Evolutionary conservation across 2,888 invertebrate species (phyloP), one percentile per base, ranked within the genome.

Genomic region (Theretra japonica): DNA sequence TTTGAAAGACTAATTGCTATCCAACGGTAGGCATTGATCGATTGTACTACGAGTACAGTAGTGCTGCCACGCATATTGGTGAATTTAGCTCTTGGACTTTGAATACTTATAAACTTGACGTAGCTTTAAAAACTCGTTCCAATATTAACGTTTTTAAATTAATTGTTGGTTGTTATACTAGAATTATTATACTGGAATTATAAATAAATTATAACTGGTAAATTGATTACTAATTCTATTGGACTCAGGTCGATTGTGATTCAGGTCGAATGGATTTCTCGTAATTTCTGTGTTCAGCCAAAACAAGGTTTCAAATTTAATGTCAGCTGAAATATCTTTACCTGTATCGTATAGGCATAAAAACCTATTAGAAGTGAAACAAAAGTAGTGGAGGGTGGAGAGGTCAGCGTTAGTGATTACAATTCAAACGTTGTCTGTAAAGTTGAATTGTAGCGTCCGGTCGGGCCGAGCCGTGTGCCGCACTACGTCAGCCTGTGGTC

Each of bases 361-460:
- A 48, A n/a, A 53, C 17, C 17, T 6, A 53, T 19, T 53, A 53
- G n/a, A 53, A 53, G 11, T n/a, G n/a, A 53, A 53, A 53, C 53
- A 53, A 53, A 48, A 53, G 53, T n/a, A 17, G 53, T 53, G n/a
- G n/a, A 7, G n/a, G n/a, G n/a, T 4, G 1, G 19, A 19, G 53
- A 53, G n/a, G 53, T n/a, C n/a, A 19, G 15, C 6, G 53, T 53
- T 19, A 5, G 53, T n/a, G 41, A 41, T 41, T 53, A 53, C 53
- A 53, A 53, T 53, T 53, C n/a, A 53, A n/a, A n/a, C n/a, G 53
- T 53, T n/a, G 50, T n/a, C 53, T 53, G 53, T n/a, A 53, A n/a
- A 53, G 53, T n/a, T 19, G 19, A 53, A 53, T 53, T 19, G 53
- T 41, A 41, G 41, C 41, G 41, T 53, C n/a, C 53, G 17, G 53